Base-by-base conservation (phyloP, 2,797 vertebrate species). In the Pantherophis alleghaniensis region DNA sequence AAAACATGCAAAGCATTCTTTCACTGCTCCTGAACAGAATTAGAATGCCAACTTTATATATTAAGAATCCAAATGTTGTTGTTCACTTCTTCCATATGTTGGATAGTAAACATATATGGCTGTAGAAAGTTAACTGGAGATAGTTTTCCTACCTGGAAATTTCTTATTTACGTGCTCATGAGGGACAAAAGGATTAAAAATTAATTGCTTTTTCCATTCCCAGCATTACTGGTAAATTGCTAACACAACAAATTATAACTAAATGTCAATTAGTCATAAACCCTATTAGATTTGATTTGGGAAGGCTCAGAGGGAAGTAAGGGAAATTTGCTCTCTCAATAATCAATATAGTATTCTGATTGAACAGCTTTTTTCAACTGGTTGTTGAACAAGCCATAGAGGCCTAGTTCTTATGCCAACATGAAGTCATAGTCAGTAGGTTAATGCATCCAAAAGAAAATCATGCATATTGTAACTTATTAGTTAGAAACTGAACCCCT, bases 21-120 rank as follows among this genome's bases (percentile, higher is more conserved):
- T 11, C n/a, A 83, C 12, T 51, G 32, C 16, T 66, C 47, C 95
- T 95, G 94, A 95, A 55, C 69, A 94, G 63, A 91, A 51, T 93
- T 28, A 86, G 13, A 28, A 91, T 18, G 14, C 79, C 47, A 55
- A 42, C 7, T 90, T n/a, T 13, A 22, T 37, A 59, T 32, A 59
- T 55, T 88, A 88, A 57, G n/a, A 88, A 37, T 60, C 32, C 28
- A 88, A 88, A 88, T 60, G 20, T 32, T 22, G 2, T 60, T 24
- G 18, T 59, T 88, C 32, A 37, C 22, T 60, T 53, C 18, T 59
- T 11, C 56, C 87, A 88, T 59, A 60, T 47, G 20, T 20, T 83
- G 37, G 87, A 59, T 12, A 88, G 16, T 28, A 56, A 16, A 55
- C 16, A 88, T n/a, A 42, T 60, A 57, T 22, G 22, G 18, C 87